Conservation (phyloP, 2,888 invertebrate species). For the Melangyna quadrimaculata region DNA sequence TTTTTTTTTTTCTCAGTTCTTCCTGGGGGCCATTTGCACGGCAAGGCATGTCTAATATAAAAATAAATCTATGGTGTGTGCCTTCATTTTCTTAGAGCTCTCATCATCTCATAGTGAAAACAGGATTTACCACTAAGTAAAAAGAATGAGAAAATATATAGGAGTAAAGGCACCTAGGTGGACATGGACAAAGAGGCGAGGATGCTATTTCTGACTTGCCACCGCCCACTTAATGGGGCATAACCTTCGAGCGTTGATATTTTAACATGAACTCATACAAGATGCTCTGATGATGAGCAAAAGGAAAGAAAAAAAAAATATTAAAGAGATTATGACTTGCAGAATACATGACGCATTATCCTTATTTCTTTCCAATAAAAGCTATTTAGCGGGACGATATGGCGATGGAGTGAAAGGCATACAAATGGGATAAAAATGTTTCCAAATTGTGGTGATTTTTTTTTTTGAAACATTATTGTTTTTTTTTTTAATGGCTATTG, state of each 20-base stretch:
- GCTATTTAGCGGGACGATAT: background rate
- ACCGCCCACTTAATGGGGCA: constrained; percentile 9
- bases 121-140: constrained; percentile 5
- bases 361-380: constrained; percentile 44
- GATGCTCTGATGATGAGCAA: constrained; percentile 16
- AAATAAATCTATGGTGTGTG: constrained; percentile 38
- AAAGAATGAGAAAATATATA: background rate
- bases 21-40: background rate
- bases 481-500: constrained; percentile 32
- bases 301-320: too few species aligned
- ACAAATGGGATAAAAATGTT: background rate
- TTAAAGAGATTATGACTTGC: constrained; percentile 50
- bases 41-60: background rate
- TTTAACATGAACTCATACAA: background rate
- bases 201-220: background rate
- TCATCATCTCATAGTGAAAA: background rate
- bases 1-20: background rate
- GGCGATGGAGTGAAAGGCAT: background rate
- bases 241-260: background rate
- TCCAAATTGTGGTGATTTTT: background rate
- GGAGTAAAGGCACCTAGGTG: too few species aligned
- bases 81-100: constrained; percentile 25
- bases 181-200: constrained; percentile 6
- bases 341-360: constrained; percentile 42
- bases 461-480: background rate